Percentiles rank a stretch among this genome's conserved stretches.
phyloP scores from a whole-genome alignment of 2,888 invertebrate genomes.

The Chrysina gloriosa region DNA sequence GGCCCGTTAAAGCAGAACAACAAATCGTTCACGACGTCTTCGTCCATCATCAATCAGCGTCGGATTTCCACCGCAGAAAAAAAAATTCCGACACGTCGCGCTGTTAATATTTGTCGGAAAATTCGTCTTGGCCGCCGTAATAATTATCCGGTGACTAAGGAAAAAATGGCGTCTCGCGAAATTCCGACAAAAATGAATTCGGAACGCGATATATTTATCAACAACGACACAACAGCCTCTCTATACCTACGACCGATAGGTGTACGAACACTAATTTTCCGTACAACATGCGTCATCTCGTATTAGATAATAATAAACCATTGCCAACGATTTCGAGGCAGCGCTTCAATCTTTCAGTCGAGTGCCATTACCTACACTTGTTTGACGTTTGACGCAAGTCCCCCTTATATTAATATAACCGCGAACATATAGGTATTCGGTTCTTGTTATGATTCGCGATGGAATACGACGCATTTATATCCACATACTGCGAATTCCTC shows the following conservation, averaged over 20 bases:
- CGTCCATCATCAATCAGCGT: neutral
- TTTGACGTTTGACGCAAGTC: slow-evolving; percentile 29
- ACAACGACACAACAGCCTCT: neutral
- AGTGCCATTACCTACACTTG: slow-evolving; percentile 18
- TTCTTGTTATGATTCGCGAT: neutral
- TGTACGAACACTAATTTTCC: slow-evolving; percentile 11
- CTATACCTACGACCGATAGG: too few species aligned
- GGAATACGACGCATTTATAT: neutral
- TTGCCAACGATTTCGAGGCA: slow-evolving; percentile 14
- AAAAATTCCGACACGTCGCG: neutral
- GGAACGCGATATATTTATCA: slow-evolving; percentile 50
- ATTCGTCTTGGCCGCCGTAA: neutral
- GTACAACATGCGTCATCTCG: slow-evolving; percentile 23
- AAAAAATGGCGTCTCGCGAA: neutral
- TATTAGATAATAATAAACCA: slow-evolving; percentile 23
- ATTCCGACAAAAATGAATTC: slow-evolving; percentile 45
- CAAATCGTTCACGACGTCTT: neutral
- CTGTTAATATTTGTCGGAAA: neutral
- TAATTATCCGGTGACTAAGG: neutral
- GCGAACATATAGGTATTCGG: neutral
- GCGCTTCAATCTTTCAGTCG: slow-evolving; percentile 18
- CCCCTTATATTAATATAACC: slow-evolving; percentile 14
- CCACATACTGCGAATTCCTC: neutral
- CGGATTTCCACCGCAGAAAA: neutral
- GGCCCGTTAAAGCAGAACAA: neutral